Evolutionary conservation across 2,797 vertebrate species (phyloP).

Genomic region (Anisognathus igniventris): DNA sequence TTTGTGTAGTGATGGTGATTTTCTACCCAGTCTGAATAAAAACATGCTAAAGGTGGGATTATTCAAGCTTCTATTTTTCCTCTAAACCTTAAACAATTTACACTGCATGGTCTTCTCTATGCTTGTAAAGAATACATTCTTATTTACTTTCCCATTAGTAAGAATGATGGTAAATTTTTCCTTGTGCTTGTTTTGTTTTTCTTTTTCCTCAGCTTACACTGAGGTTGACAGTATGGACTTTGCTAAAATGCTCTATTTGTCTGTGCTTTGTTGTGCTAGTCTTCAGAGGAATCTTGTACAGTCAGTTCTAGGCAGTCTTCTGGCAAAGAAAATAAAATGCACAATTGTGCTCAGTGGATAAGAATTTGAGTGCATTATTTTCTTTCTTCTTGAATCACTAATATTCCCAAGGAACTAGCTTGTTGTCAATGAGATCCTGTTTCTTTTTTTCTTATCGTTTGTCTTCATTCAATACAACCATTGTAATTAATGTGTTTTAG

Average conservation of each 20-base stretch:
- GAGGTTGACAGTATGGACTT: background rate
- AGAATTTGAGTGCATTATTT: background rate
- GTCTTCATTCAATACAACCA: slow-evolving; percentile 15
- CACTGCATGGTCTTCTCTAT: background rate
- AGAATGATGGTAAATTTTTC: background rate
- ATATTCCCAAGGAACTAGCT: background rate
- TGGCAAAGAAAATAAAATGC: slow-evolving; percentile 7
- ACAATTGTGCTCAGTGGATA: background rate
- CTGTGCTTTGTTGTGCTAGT: background rate
- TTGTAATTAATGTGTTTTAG: background rate
- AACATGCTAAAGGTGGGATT: background rate
- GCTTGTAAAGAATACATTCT: background rate
- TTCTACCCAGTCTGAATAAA: background rate
- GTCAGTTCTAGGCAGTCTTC: background rate
- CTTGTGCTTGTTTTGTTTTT: background rate
- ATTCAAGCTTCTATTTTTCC: background rate
- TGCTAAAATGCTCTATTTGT: background rate
- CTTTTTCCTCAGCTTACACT: background rate
- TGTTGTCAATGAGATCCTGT: background rate
- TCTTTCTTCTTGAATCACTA: slow-evolving; percentile 6
- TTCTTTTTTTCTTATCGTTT: slow-evolving; percentile 12
- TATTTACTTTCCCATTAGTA: background rate
- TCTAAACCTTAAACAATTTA: background rate
- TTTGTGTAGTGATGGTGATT: background rate
- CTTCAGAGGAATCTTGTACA: background rate